Base-by-base conservation (phyloP, 2,888 invertebrate species). In the Ormia ochracea region DNA sequence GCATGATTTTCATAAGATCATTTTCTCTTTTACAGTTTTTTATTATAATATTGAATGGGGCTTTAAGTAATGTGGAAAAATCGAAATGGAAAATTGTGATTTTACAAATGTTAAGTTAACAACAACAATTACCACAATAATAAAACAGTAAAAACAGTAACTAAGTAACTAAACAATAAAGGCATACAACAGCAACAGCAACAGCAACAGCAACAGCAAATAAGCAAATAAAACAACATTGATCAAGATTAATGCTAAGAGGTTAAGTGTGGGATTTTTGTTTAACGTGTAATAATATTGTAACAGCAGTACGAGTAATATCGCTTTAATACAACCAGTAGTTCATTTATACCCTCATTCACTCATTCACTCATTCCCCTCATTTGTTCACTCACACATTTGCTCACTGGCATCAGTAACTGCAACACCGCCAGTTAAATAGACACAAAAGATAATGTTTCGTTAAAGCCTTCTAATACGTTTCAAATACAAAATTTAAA, bases 211-310 rank as follows among this genome's bases (percentile, higher is more conserved):
- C n/a, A n/a, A n/a, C n/a, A n/a, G n/a, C n/a, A n/a, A n/a, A n/a
- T n/a, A 26, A 52, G 43, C 41, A 14, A 33, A 56, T 68, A 36
- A 50, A 58, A 38, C 38, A 66, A 61, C 48, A 69, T 74, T 72
- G 81, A 78, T 78, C 81, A 81, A 81, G 78, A 81, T 81, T 75
- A 75, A 77, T 81, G 77, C 77, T 77, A 38, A 73, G 76, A 69
- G 76, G 76, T 81, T 81, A 81, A 81, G 78, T 78, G 78, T 78
- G 78, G 78, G 81, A 81, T 78, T 81, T 81, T 72, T 80, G 80
- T 80, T 80, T 54, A 80, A 80, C 80, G 72, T 76, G 80, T 80
- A 66, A 80, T 80, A 80, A 72, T 76, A 50, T 50, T 50, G 50
- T 50, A 76, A 75, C 76, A 80, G 72, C 56, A 73, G 65, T n/a